A percentile compares a stretch with the other conserved stretches of the same genome.
Evolutionary conservation across 2,888 invertebrate species (phyloP).

Genomic region (Pogonocherus hispidulus): DNA sequence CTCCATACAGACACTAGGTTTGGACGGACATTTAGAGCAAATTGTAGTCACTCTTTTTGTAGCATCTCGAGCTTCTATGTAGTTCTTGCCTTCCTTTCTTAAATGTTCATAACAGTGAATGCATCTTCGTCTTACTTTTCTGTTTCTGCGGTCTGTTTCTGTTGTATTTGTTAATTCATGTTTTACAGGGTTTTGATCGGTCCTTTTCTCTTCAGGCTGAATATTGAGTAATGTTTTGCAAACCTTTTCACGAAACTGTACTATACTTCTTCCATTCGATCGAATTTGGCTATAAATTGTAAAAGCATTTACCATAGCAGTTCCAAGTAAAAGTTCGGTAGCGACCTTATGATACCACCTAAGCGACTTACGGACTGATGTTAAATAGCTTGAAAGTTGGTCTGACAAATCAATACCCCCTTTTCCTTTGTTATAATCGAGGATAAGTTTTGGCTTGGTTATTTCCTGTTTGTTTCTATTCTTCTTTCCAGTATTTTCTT

Average conservation of each 20-base stretch:
- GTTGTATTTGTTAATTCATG: conserved; percentile 24
- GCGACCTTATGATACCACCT: conserved; percentile 17
- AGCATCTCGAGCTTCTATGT: conserved; percentile 8
- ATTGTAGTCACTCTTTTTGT: conserved; percentile 28
- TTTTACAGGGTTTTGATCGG: background rate
- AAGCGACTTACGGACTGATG: background rate
- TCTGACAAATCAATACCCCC: conserved; percentile 13
- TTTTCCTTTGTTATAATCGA: conserved; percentile 42
- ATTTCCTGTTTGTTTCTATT: conserved; percentile 40
- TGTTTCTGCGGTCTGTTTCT: conserved; percentile 30
- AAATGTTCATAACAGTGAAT: conserved; percentile 27
- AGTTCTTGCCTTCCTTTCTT: background rate
- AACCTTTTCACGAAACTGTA: too few relatives aligned
- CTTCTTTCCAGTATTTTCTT: conserved; percentile 39
- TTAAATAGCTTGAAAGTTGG: conserved; percentile 13
- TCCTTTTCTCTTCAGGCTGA: too few relatives aligned
- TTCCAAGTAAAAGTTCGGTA: conserved; percentile 1
- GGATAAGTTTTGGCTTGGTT: conserved; percentile 33
- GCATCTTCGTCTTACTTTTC: conserved; percentile 34
- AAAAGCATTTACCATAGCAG: conserved; percentile 10
- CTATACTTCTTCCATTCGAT: too few relatives aligned
- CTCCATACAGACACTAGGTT: conserved; percentile 15
- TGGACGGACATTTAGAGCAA: conserved; percentile 13
- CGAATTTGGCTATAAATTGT: background rate
- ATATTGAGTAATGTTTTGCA: too few relatives aligned